phyloP scores from a whole-genome alignment of 2,888 invertebrate species.

The Eucriotettix oculatus region DNA sequence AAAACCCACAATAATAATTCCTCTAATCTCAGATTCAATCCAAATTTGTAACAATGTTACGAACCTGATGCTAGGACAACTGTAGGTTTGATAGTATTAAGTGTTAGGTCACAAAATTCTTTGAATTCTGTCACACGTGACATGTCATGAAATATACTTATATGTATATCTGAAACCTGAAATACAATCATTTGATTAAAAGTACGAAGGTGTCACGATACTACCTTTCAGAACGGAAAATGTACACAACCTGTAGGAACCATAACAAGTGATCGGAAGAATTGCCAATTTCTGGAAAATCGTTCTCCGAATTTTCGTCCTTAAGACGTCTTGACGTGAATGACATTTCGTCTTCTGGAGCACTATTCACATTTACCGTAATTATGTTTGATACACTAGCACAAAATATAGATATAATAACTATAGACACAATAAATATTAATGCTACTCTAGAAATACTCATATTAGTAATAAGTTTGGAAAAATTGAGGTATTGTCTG shows the following conservation, averaged over 20 bases:
- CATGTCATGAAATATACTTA: slow-evolving; percentile 67
- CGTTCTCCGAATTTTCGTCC: background rate
- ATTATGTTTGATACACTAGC: slow-evolving; percentile 51
- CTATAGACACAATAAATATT: slow-evolving; percentile 39
- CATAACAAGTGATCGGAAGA: slow-evolving; percentile 45
- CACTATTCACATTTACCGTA: slow-evolving; percentile 30
- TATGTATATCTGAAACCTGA: slow-evolving; percentile 77
- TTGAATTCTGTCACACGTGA: slow-evolving; percentile 56
- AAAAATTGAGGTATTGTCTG: too few species aligned
- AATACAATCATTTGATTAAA: slow-evolving; percentile 16
- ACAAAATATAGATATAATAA: slow-evolving; percentile 48
- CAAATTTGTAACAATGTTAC: slow-evolving; percentile 10
- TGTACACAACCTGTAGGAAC: slow-evolving; percentile 52
- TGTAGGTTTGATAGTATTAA: slow-evolving; percentile 53
- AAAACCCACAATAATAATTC: slow-evolving; percentile 4
- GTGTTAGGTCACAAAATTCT: slow-evolving; percentile 60
- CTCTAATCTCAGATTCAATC: background rate
- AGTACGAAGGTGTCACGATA: background rate
- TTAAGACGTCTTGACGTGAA: background rate
- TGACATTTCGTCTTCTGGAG: background rate
- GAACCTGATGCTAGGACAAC: slow-evolving; percentile 68
- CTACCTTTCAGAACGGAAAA: background rate
- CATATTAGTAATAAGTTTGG: slow-evolving; percentile 27
- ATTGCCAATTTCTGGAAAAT: slow-evolving; percentile 30
- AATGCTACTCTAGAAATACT: slow-evolving; percentile 44